A percentile compares a stretch with the other conserved stretches of the same genome.
Conservation (phyloP, 2,888 invertebrate species). For the Drosophila longiperda region DNA sequence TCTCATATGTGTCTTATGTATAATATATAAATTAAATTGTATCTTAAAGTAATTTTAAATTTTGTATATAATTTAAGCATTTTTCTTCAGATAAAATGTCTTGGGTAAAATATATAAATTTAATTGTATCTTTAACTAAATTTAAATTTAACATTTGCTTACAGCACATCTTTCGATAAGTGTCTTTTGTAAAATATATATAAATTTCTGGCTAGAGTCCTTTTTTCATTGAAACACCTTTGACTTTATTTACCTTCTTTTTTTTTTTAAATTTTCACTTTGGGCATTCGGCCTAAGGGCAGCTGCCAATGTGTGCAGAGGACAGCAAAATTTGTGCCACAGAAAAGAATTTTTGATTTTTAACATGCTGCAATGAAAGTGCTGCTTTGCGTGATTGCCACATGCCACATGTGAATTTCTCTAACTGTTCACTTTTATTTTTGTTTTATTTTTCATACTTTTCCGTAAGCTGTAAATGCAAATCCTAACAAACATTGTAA, state of each 20-base stretch:
- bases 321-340: constrained; percentile 48
- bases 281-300: constrained; percentile 17
- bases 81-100: too few relatives aligned
- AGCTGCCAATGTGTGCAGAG: constrained; percentile 39
- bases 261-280: constrained; percentile 25
- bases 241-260: constrained; percentile 16
- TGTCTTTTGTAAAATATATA: not conserved
- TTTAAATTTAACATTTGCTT: not conserved
- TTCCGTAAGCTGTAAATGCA: constrained; percentile 21
- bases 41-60: too few relatives aligned
- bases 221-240: not conserved
- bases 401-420: constrained; percentile 51
- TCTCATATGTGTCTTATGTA: too few relatives aligned
- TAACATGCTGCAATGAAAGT: constrained; percentile 42
- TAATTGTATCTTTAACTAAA: too few relatives aligned
- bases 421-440: constrained; percentile 12
- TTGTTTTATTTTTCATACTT: constrained; percentile 35
- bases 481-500: constrained; percentile 47
- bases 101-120: too few relatives aligned
- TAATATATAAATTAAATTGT: too few relatives aligned
- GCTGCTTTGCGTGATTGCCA: constrained; percentile 34
- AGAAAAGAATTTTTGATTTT: constrained; percentile 56
- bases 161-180: not conserved
- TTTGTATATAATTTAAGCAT: too few relatives aligned
- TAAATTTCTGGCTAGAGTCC: not conserved